Base-by-base conservation (phyloP, 2,888 invertebrate species). In the Hypomecis atomaria region DNA sequence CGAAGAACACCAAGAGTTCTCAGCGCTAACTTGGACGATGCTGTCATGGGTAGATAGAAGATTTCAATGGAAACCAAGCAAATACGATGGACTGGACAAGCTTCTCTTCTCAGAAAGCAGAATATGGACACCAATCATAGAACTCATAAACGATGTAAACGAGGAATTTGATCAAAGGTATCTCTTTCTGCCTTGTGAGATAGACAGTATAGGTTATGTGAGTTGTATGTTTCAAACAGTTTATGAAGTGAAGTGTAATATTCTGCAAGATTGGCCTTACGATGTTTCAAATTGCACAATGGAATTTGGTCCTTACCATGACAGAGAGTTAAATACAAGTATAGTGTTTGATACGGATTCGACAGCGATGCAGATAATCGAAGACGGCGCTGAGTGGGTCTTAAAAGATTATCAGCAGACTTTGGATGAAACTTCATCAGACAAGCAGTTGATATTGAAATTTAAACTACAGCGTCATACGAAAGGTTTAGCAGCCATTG, bases 61-160 rank as follows among this genome's bases (percentile, higher is more conserved):
- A n/a, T 65, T 83, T 5, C 69, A 67, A 57, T 85, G 85, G 85
- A 70, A 84, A n/a, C 74, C 75, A 0, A 65, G 58, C 2, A 71
- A 79, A 42, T 81, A 78, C 55, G 73, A 70, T 13, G 80, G 77
- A 0, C 44, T 84, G 0, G 48, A 72, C 1, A 56, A 23, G 10
- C 69, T 64, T 0, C 10, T 60, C 0, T 10, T 76, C 3, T 0
- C 42, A 0, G 70, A 60, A 10, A 0, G 4, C 0, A 4, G 38
- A 0, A 67, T 81, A 7, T 85, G 85, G 85, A 44, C 59, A 2
- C 86, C 85, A 0, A 13, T 9, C 0, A 36, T 84, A 0, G 62
- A 53, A 6, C 61, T 83, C 0, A 67, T 67, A 1, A 85, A 85
- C 43, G 52, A 66, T 0, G 67, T 69, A 0, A 53, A 71, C 0